Evolutionary conservation across 2,113 vertebrate species (phyloP).

Genomic region (Nothobranchius furzeri): DNA sequence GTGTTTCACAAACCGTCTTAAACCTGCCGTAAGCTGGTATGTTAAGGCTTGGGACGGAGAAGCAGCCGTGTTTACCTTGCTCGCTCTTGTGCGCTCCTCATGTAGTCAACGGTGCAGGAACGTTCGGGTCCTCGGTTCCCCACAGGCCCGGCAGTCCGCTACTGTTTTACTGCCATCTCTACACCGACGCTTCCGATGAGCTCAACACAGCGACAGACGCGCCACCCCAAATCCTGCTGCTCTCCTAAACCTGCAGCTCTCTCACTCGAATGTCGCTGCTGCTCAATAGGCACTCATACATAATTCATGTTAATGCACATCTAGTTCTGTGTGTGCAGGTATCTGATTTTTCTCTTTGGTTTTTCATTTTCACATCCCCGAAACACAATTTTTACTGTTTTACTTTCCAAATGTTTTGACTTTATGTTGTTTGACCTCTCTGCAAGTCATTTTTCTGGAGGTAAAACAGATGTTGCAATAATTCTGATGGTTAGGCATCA

Average conservation of each 20-base stretch:
- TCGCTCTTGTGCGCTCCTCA: constrained; percentile 30
- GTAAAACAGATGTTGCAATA: too few species aligned
- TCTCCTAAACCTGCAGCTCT: neutral
- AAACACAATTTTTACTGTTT: too few species aligned
- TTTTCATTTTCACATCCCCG: too few species aligned
- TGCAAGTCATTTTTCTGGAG: too few species aligned
- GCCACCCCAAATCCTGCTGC: constrained; percentile 60
- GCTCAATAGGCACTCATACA: too few species aligned
- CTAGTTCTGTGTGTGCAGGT: too few species aligned
- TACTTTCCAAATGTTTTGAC: too few species aligned
- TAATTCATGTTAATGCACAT: too few species aligned
- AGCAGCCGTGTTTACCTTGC: constrained; percentile 44
- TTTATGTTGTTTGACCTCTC: too few species aligned
- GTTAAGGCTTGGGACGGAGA: neutral
- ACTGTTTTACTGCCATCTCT: constrained; percentile 62
- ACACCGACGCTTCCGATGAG: constrained; percentile 34
- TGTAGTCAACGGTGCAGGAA: constrained; percentile 11
- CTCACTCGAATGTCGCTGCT: too few species aligned
- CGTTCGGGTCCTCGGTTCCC: constrained; percentile 40
- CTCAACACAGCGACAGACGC: constrained; percentile 50
- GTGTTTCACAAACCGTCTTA: neutral
- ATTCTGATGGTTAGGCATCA: too few species aligned
- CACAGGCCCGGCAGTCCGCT: constrained; percentile 55
- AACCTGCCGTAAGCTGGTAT: neutral
- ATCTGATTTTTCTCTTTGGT: too few species aligned